These are phyloP conservation scores for Xestobium rufovillosum DNA, from an alignment of 2,888 invertebrate species.

Conservation along the genomic window DNA sequence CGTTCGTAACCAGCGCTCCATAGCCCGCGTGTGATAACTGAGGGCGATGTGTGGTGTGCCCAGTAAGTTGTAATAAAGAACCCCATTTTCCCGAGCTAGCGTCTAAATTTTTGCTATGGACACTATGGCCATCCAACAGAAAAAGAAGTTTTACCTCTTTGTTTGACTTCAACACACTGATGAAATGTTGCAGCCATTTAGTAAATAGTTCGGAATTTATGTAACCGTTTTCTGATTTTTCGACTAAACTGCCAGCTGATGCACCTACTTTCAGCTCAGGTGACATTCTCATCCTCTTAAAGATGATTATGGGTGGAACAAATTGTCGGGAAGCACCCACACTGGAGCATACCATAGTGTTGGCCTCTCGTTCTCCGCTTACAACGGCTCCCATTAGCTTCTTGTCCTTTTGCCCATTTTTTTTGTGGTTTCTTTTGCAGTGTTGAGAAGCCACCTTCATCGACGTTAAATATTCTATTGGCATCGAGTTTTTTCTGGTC, in stretches of 20 bases:
- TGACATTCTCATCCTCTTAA: constrained; percentile 20
- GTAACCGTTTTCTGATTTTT: constrained; percentile 22
- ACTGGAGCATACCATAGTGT: constrained; percentile 24
- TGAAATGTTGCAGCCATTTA: constrained; percentile 30
- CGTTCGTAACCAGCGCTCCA: too few relatives aligned
- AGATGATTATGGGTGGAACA: constrained; percentile 27
- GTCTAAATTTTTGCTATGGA: constrained; percentile 26
- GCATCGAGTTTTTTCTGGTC: too few relatives aligned
- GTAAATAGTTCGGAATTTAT: constrained; percentile 26
- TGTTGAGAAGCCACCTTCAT: constrained; percentile 22
- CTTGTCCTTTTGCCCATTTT: constrained; percentile 22
- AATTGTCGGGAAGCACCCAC: constrained; percentile 22
- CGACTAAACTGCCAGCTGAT: constrained; percentile 16
- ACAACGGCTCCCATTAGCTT: constrained; percentile 20
- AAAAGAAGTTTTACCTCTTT: constrained; percentile 24
- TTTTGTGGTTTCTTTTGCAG: constrained; percentile 18
- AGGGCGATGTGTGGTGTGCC: constrained; percentile 25
- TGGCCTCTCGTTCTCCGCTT: constrained; percentile 24
- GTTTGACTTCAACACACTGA: constrained; percentile 28
- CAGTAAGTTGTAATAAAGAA: constrained; percentile 26
- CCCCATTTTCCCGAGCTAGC: constrained; percentile 24
- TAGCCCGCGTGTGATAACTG: constrained; percentile 25
- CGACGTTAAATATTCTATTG: constrained; percentile 19
- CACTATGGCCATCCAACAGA: constrained; percentile 28
- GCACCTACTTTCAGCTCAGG: constrained; percentile 20